Evolutionary conservation across 2,797 vertebrate genomes (phyloP).

Genomic region (Tragopan temminckii): DNA sequence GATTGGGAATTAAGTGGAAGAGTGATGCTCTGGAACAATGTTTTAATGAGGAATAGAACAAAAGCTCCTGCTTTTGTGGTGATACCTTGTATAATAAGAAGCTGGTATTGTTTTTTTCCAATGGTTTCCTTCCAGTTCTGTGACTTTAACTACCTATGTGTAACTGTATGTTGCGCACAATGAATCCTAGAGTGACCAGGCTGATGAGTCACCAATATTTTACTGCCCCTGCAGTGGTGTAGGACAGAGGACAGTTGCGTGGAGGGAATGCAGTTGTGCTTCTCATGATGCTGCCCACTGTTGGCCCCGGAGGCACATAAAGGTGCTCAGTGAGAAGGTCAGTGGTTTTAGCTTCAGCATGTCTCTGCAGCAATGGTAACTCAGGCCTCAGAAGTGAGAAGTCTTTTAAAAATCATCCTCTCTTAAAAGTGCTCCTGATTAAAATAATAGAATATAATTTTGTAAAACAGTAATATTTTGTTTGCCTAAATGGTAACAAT

Average conservation of each 20-base stretch:
- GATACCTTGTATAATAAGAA: neutral
- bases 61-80: neutral
- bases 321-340: neutral
- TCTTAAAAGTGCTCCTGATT: neutral
- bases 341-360: neutral
- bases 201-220: neutral
- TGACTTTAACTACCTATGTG: neutral
- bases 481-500: neutral
- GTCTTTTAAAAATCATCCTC: neutral
- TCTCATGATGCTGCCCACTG: neutral
- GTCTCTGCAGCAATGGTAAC: neutral
- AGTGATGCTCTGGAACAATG: neutral
- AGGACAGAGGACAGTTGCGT: neutral
- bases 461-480: neutral
- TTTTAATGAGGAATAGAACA: neutral
- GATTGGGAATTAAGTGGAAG: neutral
- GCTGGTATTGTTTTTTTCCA: neutral
- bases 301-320: neutral
- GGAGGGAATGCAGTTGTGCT: fast-evolving
- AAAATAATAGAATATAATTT: neutral
- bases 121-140: neutral
- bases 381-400: neutral
- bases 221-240: neutral
- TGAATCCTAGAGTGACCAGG: neutral
- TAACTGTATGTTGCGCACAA: fast-evolving